A percentile compares a stretch with the other conserved stretches of the same genome.
These are phyloP conservation scores for Minunthozetes semirufus DNA, from an alignment of 2,888 invertebrate genomes.

Conservation along the genomic window DNA sequence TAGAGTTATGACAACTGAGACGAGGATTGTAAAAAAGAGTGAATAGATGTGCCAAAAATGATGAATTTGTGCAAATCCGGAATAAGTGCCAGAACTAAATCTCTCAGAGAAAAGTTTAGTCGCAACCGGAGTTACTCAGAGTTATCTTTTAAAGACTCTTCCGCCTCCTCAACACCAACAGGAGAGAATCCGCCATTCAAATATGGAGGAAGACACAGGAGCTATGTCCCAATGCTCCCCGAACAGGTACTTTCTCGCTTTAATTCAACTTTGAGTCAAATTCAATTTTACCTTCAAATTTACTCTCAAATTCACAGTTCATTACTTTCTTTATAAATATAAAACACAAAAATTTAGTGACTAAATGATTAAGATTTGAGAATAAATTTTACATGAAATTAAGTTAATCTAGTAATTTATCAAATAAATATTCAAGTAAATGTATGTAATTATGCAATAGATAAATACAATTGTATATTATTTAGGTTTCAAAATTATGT, in stretches of 20 bases:
- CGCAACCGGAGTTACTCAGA: constrained; percentile 44
- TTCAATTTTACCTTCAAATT: too few relatives aligned
- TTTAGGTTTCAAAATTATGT: too few relatives aligned
- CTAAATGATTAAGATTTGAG: too few relatives aligned
- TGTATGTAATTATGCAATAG: too few relatives aligned
- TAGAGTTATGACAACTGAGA: not conserved
- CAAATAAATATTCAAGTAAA: too few relatives aligned
- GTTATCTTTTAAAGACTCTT: constrained; percentile 43
- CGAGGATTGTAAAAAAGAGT: not conserved
- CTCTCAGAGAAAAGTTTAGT: constrained; percentile 44
- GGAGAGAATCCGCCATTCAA: constrained; percentile 8
- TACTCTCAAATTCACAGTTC: too few relatives aligned
- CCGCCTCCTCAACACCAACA: constrained; percentile 34
- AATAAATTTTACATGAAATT: too few relatives aligned
- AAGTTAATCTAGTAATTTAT: too few relatives aligned
- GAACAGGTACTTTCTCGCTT: constrained; percentile 20
- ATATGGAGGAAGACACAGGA: not conserved
- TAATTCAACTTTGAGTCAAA: not conserved
- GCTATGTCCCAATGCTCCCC: constrained; percentile 19
- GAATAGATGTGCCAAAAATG: not conserved
- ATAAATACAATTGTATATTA: too few relatives aligned
- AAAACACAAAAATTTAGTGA: too few relatives aligned
- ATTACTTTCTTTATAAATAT: too few relatives aligned
- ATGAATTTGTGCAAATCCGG: constrained; percentile 39
- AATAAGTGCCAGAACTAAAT: constrained; percentile 43